phyloP scores from a whole-genome alignment of 2,797 vertebrate species.

The Tangara arthus region DNA sequence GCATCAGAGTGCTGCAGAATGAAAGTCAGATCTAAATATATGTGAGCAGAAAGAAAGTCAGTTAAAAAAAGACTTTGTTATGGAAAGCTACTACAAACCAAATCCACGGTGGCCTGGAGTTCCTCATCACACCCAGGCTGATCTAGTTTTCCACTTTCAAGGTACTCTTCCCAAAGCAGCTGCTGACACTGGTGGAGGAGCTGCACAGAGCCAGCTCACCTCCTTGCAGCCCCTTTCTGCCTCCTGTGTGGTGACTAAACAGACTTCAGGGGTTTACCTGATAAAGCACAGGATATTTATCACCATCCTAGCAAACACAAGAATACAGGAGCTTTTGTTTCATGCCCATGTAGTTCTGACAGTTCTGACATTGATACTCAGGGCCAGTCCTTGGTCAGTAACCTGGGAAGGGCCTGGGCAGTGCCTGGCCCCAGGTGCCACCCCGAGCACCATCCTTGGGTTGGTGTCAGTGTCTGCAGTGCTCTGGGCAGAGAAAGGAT shows the following conservation, averaged over 20 bases:
- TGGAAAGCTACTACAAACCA: slow-evolving; percentile 67
- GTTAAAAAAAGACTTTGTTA: slow-evolving; percentile 65
- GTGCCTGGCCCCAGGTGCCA: neutral
- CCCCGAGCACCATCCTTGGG: neutral
- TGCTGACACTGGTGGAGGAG: neutral
- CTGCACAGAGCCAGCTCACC: neutral
- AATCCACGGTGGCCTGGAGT: slow-evolving; percentile 49
- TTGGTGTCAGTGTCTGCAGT: neutral
- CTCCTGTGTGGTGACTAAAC: neutral
- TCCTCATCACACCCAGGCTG: slow-evolving; percentile 26
- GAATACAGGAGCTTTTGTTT: neutral
- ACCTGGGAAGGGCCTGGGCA: neutral
- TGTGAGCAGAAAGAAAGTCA: slow-evolving; percentile 51
- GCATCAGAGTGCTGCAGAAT: slow-evolving; percentile 41
- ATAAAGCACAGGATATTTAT: neutral
- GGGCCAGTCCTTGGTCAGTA: neutral
- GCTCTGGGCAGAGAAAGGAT: neutral
- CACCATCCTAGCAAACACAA: neutral
- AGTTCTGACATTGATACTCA: neutral
- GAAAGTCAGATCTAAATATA: slow-evolving; percentile 63
- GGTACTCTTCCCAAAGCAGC: neutral
- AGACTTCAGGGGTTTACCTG: neutral
- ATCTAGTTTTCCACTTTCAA: slow-evolving; percentile 39
- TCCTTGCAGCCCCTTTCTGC: neutral
- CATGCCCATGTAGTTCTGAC: neutral